Base-by-base conservation (phyloP, 2,888 invertebrate genomes). In the Erebia epiphron region DNA sequence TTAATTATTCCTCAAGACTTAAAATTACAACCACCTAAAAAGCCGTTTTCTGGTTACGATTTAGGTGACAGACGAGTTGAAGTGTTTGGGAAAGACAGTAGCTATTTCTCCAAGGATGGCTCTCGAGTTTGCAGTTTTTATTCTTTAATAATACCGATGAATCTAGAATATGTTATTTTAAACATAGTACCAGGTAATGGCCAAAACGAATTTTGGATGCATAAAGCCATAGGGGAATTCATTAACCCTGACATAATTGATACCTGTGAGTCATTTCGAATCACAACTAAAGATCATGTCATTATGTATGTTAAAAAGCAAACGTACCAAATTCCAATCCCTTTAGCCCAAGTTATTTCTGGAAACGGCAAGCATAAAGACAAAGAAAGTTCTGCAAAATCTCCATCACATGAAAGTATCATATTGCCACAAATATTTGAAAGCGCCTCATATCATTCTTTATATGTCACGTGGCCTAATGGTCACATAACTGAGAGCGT, bases 401-500 rank as follows among this genome's bases (percentile, higher is more conserved):
- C 72, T 50, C 54, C 73, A 16, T 69, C 78, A 46, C 73, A 76
- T 56, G n/a, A 74, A 46, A 77, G 68, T 67, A 73, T 71, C 50
- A 70, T 70, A 16, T 64, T 74, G 5, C 73, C 73, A 49, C 68
- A 77, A 68, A 67, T 80, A 68, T 79, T 78, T 73, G 85, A 86
- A 79, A 79, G 75, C 1, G 80, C 80, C 76, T 77, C 76, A 54
- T 90, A 79, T 79, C 81, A 91, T 79, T 86, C 89, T 1, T 75
- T 92, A 54, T 82, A 77, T 73, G 75, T 91, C 21, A 89, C 92
- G 4, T 93, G 92, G 90, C 92, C 92, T 1, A 93, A 91, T 75
- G 93, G 93, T 1, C 83, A 89, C 49, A 83, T 91, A 10, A 89
- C 89, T 10, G 90, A 92, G 78, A 89, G 83, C 70, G 83, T 93